Conservation (phyloP, 2,113 vertebrate species). For the Poecilia latipinna region DNA sequence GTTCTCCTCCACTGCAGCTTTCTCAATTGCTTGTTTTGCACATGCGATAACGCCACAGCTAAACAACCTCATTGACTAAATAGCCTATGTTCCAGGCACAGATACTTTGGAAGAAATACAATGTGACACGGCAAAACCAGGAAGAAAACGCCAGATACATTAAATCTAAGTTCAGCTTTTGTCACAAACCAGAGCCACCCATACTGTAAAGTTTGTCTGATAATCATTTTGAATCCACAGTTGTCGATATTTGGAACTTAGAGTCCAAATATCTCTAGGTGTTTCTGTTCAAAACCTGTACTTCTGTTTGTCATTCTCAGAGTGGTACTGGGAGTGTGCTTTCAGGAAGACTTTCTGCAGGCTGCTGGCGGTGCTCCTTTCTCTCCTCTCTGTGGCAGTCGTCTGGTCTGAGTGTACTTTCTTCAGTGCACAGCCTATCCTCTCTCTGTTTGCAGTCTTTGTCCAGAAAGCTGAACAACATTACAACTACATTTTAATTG, state of each 20-base stretch:
- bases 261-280: neutral
- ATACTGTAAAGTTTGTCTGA: neutral
- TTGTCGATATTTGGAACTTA: neutral
- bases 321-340: constrained; percentile 97
- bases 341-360: constrained; percentile 85
- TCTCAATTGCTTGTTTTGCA: neutral
- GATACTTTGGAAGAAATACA: too few species aligned
- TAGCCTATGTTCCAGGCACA: neutral
- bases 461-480: constrained; percentile 89
- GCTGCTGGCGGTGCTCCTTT: constrained; percentile 85
- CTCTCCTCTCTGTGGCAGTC: constrained; percentile 87
- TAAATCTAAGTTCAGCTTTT: neutral
- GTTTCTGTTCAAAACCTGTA: neutral
- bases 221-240: neutral
- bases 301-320: constrained; percentile 68
- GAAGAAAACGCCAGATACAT: neutral
- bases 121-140: too few species aligned
- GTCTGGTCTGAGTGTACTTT: constrained; percentile 98
- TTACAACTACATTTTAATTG: constrained; percentile 92
- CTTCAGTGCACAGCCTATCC: constrained; percentile 90
- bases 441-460: constrained; percentile 92
- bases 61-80: neutral
- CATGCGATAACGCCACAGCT: neutral
- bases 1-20: too few species aligned
- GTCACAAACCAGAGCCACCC: neutral